Evolutionary conservation across 2,797 vertebrate species (phyloP).

Genomic region (Euphonia xanthogaster): DNA sequence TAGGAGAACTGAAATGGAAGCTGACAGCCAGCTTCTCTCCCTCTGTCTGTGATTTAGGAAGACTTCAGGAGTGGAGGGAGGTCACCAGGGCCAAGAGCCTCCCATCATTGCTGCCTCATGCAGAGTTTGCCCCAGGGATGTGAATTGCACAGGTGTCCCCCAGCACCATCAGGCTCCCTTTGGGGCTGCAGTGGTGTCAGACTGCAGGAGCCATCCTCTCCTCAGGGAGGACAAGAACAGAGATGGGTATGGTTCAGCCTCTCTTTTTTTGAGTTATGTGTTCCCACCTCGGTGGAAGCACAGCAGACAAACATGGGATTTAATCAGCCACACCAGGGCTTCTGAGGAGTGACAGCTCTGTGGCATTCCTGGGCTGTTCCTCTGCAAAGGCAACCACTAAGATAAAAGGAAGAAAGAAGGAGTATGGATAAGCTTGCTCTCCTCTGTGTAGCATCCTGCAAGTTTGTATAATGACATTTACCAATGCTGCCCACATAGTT

Average conservation of each 20-base stretch:
- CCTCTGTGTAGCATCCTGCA: not conserved
- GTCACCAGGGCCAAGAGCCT: not conserved
- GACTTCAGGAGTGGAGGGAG: not conserved
- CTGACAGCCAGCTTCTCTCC: not conserved
- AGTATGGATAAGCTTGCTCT: not conserved
- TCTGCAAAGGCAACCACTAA: not conserved
- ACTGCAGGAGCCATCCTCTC: not conserved
- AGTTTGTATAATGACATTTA: not conserved
- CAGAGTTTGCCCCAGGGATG: not conserved
- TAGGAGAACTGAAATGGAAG: not conserved
- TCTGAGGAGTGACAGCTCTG: not conserved
- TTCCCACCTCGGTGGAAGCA: not conserved
- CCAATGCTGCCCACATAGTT: constrained; percentile 10
- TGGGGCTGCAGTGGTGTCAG: not conserved
- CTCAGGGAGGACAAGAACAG: not conserved
- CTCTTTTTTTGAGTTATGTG: not conserved
- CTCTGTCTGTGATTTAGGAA: not conserved
- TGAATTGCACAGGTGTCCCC: not conserved
- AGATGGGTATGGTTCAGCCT: not conserved
- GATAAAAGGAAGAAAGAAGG: not conserved
- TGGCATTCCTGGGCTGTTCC: not conserved
- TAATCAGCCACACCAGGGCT: not conserved
- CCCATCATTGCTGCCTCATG: not conserved
- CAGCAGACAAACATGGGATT: not conserved
- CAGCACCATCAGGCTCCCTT: not conserved